A percentile compares a stretch with the other conserved stretches of the same genome.
These are phyloP conservation scores for Drosophila watanabei DNA, from an alignment of 1,140 invertebrate genomes.

Conservation along the genomic window DNA sequence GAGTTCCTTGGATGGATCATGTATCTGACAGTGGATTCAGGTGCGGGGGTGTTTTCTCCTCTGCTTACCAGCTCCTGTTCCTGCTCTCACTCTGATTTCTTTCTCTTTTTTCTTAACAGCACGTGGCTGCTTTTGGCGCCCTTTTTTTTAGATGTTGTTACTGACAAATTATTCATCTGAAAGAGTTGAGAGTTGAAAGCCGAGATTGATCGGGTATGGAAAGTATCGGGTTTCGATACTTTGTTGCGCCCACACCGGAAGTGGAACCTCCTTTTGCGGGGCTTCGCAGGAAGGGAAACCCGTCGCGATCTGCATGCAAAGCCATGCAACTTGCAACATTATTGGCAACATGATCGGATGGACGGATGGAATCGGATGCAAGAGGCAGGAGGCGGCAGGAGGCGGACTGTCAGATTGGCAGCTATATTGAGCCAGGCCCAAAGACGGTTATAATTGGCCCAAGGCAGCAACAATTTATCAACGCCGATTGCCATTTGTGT, in stretches of 20 bases:
- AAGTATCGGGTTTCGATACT: conserved; percentile 27
- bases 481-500: conserved; percentile 81
- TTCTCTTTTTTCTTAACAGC: conserved; percentile 30
- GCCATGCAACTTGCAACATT: conserved; percentile 36
- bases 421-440: conserved; percentile 59
- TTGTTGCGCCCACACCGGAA: conserved; percentile 51
- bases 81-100: neutral
- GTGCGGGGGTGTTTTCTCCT: conserved; percentile 74
- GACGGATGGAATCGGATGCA: neutral
- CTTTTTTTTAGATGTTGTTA: conserved; percentile 30
- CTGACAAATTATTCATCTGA: conserved; percentile 42
- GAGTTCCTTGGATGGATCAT: conserved; percentile 59
- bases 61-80: conserved; percentile 38
- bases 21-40: conserved; percentile 64
- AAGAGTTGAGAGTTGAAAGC: conserved; percentile 47
- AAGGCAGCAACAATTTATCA: conserved; percentile 82
- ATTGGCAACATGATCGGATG: conserved; percentile 33
- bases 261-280: conserved; percentile 22
- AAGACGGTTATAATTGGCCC: conserved; percentile 83
- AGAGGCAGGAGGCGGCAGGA: neutral
- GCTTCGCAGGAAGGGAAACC: conserved; percentile 52
- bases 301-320: conserved; percentile 41
- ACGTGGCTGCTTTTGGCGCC: conserved; percentile 77
- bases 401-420: conserved; percentile 22
- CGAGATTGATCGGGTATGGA: conserved; percentile 30